phyloP scores from a whole-genome alignment of 2,888 invertebrate genomes.

The Stenotaenia linearis region DNA sequence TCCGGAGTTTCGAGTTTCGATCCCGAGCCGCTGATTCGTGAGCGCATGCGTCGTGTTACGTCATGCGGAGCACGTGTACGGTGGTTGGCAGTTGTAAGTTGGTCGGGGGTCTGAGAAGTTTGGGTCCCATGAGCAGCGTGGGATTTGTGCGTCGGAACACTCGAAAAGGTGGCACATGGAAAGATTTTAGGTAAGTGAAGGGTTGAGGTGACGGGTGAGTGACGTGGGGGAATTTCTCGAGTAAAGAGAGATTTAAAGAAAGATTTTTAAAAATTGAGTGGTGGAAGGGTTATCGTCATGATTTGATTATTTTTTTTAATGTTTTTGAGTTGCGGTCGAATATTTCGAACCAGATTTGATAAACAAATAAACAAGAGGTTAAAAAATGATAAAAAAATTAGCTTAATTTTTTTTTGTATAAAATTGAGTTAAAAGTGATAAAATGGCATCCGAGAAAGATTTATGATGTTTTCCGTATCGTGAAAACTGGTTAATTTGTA shows the following conservation, averaged over 20 bases:
- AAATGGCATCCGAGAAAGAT: not conserved
- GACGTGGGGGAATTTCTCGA: not conserved
- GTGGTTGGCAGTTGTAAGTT: conserved; percentile 21
- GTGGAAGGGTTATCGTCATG: too few relatives aligned
- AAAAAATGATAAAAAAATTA: too few relatives aligned
- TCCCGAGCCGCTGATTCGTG: not conserved
- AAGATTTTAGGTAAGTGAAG: conserved; percentile 5
- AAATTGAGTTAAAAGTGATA: not conserved
- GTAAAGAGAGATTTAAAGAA: too few relatives aligned
- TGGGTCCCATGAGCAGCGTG: conserved; percentile 17
- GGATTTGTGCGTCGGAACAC: conserved; percentile 1
- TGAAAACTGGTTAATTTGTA: conserved; percentile 24
- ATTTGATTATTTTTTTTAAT: too few relatives aligned
- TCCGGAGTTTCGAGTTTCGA: conserved; percentile 6
- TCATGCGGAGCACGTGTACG: not conserved
- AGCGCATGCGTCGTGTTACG: not conserved
- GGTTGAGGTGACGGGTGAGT: not conserved
- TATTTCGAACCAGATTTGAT: too few relatives aligned
- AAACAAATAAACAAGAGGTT: not conserved
- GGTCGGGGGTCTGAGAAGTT: conserved; percentile 21
- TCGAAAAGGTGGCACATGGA: not conserved
- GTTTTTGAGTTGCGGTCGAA: too few relatives aligned
- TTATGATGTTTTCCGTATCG: conserved; percentile 22
- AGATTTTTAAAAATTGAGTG: too few relatives aligned
- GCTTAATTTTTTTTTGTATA: not conserved